Conservation (phyloP, 1,140 invertebrate species). For the Hestina assimilis region DNA sequence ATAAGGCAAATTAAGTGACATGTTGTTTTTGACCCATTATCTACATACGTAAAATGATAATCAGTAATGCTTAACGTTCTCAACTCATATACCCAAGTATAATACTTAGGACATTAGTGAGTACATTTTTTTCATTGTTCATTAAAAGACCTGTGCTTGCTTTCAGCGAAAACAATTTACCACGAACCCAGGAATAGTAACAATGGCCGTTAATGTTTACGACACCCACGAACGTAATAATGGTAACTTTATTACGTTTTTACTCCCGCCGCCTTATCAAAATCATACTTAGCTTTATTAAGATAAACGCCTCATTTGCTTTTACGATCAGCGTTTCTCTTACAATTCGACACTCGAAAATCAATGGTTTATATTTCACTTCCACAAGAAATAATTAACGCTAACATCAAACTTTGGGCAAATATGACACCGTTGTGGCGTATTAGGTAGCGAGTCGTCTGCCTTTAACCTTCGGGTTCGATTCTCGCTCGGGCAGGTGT, state of each 20-base stretch:
- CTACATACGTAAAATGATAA: too few relatives aligned
- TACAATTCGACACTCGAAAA: not conserved
- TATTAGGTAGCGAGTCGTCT: too few relatives aligned
- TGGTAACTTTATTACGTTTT: conserved; percentile 37
- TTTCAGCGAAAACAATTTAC: conserved; percentile 26
- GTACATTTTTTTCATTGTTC: conserved; percentile 13
- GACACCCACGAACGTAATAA: conserved; percentile 33
- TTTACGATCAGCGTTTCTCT: conserved; percentile 25
- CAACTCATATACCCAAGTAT: too few relatives aligned
- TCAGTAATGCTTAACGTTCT: too few relatives aligned
- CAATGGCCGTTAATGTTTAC: conserved; percentile 37
- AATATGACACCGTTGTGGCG: too few relatives aligned
- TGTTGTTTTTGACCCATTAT: too few relatives aligned
- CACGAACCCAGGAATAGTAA: conserved; percentile 28
- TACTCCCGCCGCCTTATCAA: conserved; percentile 31
- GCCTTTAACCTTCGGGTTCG: too few relatives aligned
- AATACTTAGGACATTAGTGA: not conserved
- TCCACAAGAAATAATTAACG: too few relatives aligned
- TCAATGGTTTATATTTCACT: too few relatives aligned
- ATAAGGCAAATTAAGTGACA: too few relatives aligned
- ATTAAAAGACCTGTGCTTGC: conserved; percentile 15
- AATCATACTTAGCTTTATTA: conserved; percentile 33
- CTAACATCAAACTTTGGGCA: too few relatives aligned
- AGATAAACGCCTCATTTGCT: conserved; percentile 36
- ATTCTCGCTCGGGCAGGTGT: too few relatives aligned